Conservation (phyloP, 2,113 vertebrate species). For the Chaenocephalus aceratus region DNA sequence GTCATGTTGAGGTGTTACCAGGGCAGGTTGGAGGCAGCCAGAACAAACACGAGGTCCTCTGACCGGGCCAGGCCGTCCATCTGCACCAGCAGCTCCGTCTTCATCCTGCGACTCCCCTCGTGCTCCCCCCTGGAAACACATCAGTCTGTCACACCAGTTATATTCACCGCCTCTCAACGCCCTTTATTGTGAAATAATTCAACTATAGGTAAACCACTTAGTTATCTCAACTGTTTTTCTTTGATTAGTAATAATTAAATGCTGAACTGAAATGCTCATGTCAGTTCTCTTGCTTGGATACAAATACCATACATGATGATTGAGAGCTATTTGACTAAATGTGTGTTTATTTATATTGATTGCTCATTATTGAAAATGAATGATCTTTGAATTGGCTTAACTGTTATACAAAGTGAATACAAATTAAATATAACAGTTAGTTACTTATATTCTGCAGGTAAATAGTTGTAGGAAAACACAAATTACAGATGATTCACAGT, state of each 20-base stretch:
- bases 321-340: neutral
- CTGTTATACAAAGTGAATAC: neutral
- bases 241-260: neutral
- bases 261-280: neutral
- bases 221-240: neutral
- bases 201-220: neutral
- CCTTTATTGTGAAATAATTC: neutral
- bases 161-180: neutral
- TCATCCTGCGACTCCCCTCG: conserved; percentile 95
- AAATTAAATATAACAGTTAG: neutral
- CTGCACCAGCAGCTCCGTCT: conserved; percentile 96
- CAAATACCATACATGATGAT: neutral
- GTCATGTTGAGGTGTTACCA: conserved; percentile 84
- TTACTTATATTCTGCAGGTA: neutral
- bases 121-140: conserved; percentile 89
- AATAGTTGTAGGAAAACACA: neutral
- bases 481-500: neutral
- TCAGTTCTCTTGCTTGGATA: too few species aligned
- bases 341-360: too few species aligned
- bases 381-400: neutral
- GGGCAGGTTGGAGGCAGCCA: conserved; percentile 95
- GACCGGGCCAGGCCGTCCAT: conserved; percentile 96
- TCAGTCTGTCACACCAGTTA: neutral
- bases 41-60: conserved; percentile 96
- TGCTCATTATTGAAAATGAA: neutral